A percentile compares a stretch with the other conserved stretches of the same genome.
Conservation (phyloP, 2,888 invertebrate species). For the Troides oblongomaculatus region DNA sequence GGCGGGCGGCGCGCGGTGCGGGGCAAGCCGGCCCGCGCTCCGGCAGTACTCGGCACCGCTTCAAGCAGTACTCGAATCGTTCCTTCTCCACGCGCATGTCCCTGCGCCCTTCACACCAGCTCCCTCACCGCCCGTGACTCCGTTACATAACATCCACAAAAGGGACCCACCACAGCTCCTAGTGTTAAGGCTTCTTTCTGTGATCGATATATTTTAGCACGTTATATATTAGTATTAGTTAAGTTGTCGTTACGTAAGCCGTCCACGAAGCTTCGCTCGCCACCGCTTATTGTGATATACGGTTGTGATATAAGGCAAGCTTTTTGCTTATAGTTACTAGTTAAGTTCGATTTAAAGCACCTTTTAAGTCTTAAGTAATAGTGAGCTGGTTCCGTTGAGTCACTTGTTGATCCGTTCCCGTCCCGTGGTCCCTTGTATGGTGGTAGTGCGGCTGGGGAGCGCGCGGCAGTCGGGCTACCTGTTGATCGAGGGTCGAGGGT, state of each 20-base stretch:
- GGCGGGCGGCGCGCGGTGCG: conserved; percentile 39
- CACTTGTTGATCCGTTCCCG: conserved; percentile 43
- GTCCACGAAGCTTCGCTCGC: conserved; percentile 79
- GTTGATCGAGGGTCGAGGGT: conserved; percentile 51
- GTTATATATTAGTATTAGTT: conserved; percentile 72
- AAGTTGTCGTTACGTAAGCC: conserved; percentile 76
- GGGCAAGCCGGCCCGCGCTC: conserved; percentile 27
- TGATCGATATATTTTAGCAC: conserved; percentile 75
- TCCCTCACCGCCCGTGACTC: conserved; percentile 64
- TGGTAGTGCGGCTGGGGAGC: conserved; percentile 45
- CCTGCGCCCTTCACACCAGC: conserved; percentile 54
- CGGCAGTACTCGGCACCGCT: conserved; percentile 37
- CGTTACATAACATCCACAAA: conserved; percentile 68
- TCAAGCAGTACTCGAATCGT: conserved; percentile 72
- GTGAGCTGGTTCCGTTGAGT: conserved; percentile 33
- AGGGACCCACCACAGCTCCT: conserved; percentile 58
- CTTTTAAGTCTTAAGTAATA: conserved; percentile 28
- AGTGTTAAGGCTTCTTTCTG: conserved; percentile 77
- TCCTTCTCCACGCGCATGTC: conserved; percentile 71
- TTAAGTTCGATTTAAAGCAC: conserved; percentile 11
- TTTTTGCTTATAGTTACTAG: conserved; percentile 64
- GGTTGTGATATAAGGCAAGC: conserved; percentile 79
- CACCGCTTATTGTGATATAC: conserved; percentile 77
- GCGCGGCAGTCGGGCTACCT: conserved; percentile 46
- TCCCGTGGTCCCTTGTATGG: conserved; percentile 40